Evolutionary conservation across 2,888 invertebrate genomes (phyloP), one percentile per base, ranked within the genome.

Genomic region (Plebejus melissa): DNA sequence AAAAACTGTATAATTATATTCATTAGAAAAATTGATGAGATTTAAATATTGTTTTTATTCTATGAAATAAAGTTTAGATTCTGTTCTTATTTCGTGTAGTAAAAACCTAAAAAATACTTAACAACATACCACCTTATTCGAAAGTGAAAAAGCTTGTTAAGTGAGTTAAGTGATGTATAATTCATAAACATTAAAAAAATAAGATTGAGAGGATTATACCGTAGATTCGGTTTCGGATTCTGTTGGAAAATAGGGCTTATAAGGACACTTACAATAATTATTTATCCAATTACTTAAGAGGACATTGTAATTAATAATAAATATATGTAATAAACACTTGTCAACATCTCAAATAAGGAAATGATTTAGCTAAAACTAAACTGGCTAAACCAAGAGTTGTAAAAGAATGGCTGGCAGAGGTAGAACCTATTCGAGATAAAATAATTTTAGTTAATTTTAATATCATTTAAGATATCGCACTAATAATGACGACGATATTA

Each of bases 401-500:
- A 32, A 65, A 65, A 16, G 32, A 65, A 32, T 65, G 65, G 32
- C 32, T 32, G 13, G 32, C 32, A 65, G 65, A 36, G 65, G 11
- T 65, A 65, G 32, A 28, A 11, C 60, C 7, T 36, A 13, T 4
- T 65, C 32, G 7, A 58, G 22, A 58, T 58, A 6, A 60, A 60
- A 28, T 28, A 60, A 11, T 60, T 57, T n/a, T 57, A 60, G 16
- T 57, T 58, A 60, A 9, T 22, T 60, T 22, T 22, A 60, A 9
- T 60, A 60, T 28, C 9, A 28, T 28, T 9, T 58, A 22, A 58
- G n/a, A 58, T 58, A 60, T 60, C 11, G 7, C 11, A 65, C 2
- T 1, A 36, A 36, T 32, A 36, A 32, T 13, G 50, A 54, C 74
- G 76, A 16, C 81, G 80, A 78, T 76, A 4, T 36, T 32, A 7